phyloP scores from a whole-genome alignment of 2,797 vertebrate species.

The Masticophis lateralis region DNA sequence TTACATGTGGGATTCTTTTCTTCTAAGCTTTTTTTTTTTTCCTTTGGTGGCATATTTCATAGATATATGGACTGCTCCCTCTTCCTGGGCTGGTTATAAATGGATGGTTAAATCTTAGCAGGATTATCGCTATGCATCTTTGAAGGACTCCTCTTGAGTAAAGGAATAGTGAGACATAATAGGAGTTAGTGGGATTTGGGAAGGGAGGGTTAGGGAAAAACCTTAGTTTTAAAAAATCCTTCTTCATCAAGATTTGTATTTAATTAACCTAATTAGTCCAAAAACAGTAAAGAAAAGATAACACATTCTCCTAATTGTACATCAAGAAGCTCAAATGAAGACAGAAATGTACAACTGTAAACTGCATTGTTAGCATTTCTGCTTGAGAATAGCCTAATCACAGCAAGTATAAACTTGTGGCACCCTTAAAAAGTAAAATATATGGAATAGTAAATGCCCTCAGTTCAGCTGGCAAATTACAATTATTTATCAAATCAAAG shows the following conservation, averaged over 20 bases:
- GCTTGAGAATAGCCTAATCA: neutral
- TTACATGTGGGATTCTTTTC: conserved; percentile 46
- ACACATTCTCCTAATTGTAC: neutral
- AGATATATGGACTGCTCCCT: conserved; percentile 37
- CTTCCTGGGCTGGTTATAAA: neutral
- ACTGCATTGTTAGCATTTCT: neutral
- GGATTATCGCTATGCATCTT: neutral
- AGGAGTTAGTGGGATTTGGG: neutral
- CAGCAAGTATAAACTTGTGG: neutral
- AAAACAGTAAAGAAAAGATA: neutral
- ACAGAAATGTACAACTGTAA: neutral
- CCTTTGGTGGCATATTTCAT: conserved; percentile 48
- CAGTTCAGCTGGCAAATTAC: neutral
- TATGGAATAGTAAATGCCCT: neutral
- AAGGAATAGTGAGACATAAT: neutral
- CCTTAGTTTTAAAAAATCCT: neutral
- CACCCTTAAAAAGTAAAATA: neutral
- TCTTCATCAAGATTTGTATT: neutral
- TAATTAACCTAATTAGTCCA: neutral
- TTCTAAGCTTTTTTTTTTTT: conserved; percentile 37
- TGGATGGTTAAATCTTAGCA: neutral
- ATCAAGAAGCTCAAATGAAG: neutral
- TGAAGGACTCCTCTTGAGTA: neutral
- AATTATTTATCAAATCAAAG: neutral
- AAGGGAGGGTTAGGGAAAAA: neutral